A percentile compares a stretch with the other conserved stretches of the same genome.
These are phyloP conservation scores for Bothrops jararaca DNA, from an alignment of 2,113 vertebrate genomes.

Conservation along the genomic window DNA sequence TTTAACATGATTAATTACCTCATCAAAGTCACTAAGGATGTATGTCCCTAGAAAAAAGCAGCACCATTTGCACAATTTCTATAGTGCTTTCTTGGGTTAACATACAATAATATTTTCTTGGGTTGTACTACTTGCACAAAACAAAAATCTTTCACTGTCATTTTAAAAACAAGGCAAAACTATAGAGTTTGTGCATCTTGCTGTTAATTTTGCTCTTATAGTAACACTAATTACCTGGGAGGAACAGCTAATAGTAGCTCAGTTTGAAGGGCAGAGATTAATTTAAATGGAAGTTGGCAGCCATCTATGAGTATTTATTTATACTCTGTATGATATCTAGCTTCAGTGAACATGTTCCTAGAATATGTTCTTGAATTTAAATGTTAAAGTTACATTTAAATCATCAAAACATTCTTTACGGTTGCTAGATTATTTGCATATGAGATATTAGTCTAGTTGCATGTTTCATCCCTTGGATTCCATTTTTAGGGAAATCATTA, in stretches of 20 bases:
- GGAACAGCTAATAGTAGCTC: not conserved
- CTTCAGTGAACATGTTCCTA: not conserved
- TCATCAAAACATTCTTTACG: not conserved
- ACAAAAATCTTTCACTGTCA: not conserved
- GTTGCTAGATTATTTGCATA: not conserved
- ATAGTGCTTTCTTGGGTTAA: not conserved
- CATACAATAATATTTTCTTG: not conserved
- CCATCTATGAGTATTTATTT: not conserved
- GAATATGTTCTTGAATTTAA: not conserved
- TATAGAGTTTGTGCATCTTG: not conserved
- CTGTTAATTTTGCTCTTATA: not conserved
- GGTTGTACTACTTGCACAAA: not conserved
- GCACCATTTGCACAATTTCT: not conserved
- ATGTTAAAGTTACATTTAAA: not conserved
- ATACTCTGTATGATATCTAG: not conserved
- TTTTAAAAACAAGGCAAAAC: not conserved
- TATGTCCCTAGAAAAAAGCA: not conserved
- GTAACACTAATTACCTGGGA: not conserved
- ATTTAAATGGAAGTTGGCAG: not conserved
- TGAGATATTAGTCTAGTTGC: not conserved
- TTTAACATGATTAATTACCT: not conserved
- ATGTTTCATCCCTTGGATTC: not conserved
- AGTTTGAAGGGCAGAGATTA: not conserved
- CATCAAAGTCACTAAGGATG: not conserved
- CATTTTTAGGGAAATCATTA: not conserved